Conservation (phyloP, 2,113 vertebrate genomes). For the Oenanthe melanoleuca region DNA sequence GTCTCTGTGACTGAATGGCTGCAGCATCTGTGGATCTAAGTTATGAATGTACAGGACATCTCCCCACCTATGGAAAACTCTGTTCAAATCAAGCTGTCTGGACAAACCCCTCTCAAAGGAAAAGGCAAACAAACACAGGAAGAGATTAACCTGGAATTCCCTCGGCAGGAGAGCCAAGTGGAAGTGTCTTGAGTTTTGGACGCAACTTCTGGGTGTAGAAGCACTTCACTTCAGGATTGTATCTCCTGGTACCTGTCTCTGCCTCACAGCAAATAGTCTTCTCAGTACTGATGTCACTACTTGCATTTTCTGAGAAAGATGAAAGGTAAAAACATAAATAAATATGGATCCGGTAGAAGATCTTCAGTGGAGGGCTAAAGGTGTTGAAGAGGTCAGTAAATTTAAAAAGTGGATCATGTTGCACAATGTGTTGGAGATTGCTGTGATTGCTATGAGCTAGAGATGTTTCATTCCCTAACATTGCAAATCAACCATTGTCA, state of each 20-base stretch:
- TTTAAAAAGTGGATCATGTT: not conserved
- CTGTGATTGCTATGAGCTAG: accelerated
- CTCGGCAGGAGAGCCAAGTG: accelerated
- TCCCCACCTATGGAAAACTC: accelerated
- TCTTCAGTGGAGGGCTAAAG: not conserved
- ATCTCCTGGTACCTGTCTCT: accelerated
- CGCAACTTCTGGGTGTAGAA: accelerated
- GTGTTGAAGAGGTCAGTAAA: not conserved
- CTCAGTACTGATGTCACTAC: accelerated
- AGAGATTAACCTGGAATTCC: not conserved
- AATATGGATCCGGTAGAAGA: not conserved
- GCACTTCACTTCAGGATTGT: accelerated
- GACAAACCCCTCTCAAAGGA: not conserved
- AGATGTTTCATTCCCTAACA: not conserved
- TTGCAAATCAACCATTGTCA: not conserved
- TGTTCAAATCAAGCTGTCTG: not conserved
- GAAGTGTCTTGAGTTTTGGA: accelerated
- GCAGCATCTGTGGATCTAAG: not conserved
- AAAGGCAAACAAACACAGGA: not conserved
- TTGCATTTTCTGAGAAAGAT: not conserved
- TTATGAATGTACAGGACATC: not conserved
- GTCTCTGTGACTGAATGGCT: not conserved
- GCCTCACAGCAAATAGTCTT: not conserved
- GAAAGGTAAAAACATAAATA: not conserved
- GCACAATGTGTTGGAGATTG: not conserved